Evolutionary conservation across 2,113 vertebrate genomes (phyloP), one percentile per base, ranked within the genome.

Genomic region (Pteruthius melanotis): DNA sequence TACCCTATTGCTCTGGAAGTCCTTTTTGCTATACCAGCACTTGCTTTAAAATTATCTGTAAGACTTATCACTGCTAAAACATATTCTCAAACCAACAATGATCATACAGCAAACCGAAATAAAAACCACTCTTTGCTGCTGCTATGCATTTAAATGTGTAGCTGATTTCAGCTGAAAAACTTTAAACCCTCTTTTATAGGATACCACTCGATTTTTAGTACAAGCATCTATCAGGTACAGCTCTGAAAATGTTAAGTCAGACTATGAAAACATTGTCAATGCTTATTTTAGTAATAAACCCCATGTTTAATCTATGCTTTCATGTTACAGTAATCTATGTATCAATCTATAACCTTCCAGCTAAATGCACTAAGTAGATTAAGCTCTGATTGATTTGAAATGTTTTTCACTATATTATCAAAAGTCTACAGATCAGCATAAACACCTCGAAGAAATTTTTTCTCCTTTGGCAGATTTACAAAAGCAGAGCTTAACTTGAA

Each of bases 361-460:
- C 89, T 89, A 95, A 89, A 87, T 78, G 42, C 68, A 76, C 80
- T 93, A 95, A 97, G 95, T 65, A 95, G 97, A 97, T 97, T 94
- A 95, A 88, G 94, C 69, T 78, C 76, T 78, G 97, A 97, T 74
- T 90, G 97, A 97, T 96, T 93, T 66, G 84, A 96, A 96, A 89
- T 90, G 87, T 95, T 91, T 87, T 95, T 89, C 94, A 78, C 84
- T 83, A 60, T 82, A 84, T 95, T 96, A 95, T 94, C 94, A 53
- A 71, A 95, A 97, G 82, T 91, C 92, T 90, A 93, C 83, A 94
- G 86, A 96, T 97, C 95, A 82, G 68, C 76, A 80, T 92, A 96
- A 97, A 96, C 86, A 97, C 83, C 88, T 95, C 11, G 22, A 94
- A 96, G 94, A 96, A 95, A 80, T 82, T 83, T 95, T 80, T 78